A percentile compares a stretch with the other conserved stretches of the same genome.
Conservation (phyloP, 2,113 vertebrate species). For the Ursus arctos region DNA sequence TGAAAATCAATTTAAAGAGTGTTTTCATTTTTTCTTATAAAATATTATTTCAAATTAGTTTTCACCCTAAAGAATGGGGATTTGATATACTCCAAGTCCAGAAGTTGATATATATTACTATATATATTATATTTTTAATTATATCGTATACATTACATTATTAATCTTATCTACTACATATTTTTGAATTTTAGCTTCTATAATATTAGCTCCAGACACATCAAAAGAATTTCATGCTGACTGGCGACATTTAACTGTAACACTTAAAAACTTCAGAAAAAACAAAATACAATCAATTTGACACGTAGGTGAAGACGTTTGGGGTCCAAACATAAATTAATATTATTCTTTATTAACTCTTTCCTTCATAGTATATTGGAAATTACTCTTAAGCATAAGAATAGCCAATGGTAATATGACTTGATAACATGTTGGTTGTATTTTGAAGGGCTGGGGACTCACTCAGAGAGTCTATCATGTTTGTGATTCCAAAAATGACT, state of each 20-base stretch:
- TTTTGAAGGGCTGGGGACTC: neutral
- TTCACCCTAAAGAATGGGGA: conserved; percentile 61
- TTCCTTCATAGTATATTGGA: neutral
- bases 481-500: neutral
- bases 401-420: neutral
- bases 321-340: neutral
- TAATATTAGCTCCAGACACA: conserved; percentile 58
- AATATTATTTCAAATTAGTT: conserved; percentile 77
- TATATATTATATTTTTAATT: neutral
- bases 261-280: neutral
- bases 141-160: neutral
- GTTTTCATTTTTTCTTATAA: conserved; percentile 77
- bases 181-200: conserved; percentile 77
- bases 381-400: neutral
- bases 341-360: neutral
- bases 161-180: conserved; percentile 67
- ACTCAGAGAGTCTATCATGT: neutral
- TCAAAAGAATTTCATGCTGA: conserved; percentile 74
- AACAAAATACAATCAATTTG: neutral
- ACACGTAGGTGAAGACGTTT: neutral
- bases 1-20: conserved; percentile 74
- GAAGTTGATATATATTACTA: neutral
- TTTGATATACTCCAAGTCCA: neutral
- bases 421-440: neutral
- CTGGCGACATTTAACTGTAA: conserved; percentile 67